Evolutionary conservation across 2,888 invertebrate genomes (phyloP).

Genomic region (Nomada ferruginata): DNA sequence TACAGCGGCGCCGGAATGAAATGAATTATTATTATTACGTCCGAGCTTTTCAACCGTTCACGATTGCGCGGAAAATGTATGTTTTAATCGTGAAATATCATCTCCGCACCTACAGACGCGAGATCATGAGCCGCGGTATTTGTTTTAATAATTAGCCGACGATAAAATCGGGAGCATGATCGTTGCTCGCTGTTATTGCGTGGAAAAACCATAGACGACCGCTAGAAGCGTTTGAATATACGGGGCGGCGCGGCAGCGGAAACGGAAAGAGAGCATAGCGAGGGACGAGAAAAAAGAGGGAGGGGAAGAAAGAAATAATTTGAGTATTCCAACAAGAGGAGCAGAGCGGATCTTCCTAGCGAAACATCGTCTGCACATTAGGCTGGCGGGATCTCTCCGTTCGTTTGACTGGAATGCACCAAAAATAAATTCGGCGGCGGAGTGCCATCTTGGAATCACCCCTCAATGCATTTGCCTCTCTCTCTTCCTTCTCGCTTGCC

Average conservation of each 20-base stretch:
- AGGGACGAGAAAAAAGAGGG: conserved; percentile 16
- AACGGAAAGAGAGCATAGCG: conserved; percentile 56
- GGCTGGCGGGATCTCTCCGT: conserved; percentile 48
- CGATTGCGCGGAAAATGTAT: background rate
- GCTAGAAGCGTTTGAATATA: conserved; percentile 4
- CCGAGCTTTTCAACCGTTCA: no score
- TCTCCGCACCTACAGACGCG: background rate
- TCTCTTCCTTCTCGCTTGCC: conserved; percentile 1
- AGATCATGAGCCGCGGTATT: conserved; percentile 9
- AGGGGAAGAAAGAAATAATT: conserved; percentile 40
- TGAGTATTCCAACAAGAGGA: conserved; percentile 72
- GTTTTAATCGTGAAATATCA: conserved; percentile 7
- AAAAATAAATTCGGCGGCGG: conserved; percentile 76
- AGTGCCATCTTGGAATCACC: conserved; percentile 69
- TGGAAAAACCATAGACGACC: background rate
- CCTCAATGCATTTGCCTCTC: conserved; percentile 54
- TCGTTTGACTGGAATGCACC: conserved; percentile 78
- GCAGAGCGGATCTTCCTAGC: conserved; percentile 57
- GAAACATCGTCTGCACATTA: conserved; percentile 69
- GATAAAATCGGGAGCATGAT: conserved; percentile 3
- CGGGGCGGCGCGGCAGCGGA: conserved; percentile 25
- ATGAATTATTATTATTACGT: no score
- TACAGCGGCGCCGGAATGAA: no score
- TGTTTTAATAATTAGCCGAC: conserved; percentile 39
- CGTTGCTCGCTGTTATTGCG: background rate